These are phyloP conservation scores for Etheostoma cragini DNA, from an alignment of 2,113 vertebrate genomes.

Conservation along the genomic window DNA sequence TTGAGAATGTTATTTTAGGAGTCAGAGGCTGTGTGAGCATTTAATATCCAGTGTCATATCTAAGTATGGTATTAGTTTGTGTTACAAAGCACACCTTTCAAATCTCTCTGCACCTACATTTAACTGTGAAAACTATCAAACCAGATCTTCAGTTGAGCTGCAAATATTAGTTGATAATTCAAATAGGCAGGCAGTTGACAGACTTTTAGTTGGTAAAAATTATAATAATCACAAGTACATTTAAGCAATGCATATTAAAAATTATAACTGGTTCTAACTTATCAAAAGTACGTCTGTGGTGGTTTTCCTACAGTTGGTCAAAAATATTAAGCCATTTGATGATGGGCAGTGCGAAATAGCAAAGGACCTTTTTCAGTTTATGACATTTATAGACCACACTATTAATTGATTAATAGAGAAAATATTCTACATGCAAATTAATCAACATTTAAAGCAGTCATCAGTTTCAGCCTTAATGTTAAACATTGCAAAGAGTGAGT, in stretches of 20 bases:
- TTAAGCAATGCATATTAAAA: neutral
- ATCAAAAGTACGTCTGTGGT: neutral
- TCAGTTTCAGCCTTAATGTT: neutral
- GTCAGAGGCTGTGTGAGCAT: neutral
- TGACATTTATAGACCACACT: neutral
- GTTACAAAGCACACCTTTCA: neutral
- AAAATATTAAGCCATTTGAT: neutral
- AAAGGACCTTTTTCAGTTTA: neutral
- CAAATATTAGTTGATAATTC: neutral
- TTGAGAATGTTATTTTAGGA: neutral
- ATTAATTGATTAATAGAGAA: neutral
- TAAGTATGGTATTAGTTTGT: neutral
- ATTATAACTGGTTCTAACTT: neutral
- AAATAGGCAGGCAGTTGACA: neutral
- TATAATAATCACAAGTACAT: neutral
- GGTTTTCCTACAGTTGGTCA: neutral
- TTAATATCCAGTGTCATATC: neutral
- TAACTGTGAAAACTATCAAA: neutral
- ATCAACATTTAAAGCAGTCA: neutral
- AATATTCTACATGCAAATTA: neutral
- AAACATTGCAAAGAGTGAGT: neutral
- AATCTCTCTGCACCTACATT: neutral
- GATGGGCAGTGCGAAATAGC: neutral
- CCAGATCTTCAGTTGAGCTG: neutral
- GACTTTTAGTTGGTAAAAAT: neutral